Conservation (phyloP, 2,113 vertebrate species). For the Sinocyclocheilus anshuiensis region DNA sequence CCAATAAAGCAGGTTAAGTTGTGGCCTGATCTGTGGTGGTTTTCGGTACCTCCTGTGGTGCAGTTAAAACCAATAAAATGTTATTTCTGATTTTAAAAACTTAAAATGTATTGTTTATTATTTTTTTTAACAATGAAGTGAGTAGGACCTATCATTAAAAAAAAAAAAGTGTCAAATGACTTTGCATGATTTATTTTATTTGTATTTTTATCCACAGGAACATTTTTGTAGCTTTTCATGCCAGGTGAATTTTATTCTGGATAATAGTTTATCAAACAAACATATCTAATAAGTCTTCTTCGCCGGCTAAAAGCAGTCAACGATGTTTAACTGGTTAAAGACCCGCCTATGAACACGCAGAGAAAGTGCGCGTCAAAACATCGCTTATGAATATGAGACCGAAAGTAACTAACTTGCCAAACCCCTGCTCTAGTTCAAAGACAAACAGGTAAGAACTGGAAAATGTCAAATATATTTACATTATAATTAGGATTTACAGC, state of each 20-base stretch:
- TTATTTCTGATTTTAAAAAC: neutral
- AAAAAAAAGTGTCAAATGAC: no score
- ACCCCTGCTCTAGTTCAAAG: neutral
- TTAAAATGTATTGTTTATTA: neutral
- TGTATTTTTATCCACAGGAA: neutral
- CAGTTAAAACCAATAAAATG: neutral
- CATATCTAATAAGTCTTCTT: neutral
- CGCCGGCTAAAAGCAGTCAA: neutral
- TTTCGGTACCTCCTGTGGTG: no score
- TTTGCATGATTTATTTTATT: neutral
- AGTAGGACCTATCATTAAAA: no score
- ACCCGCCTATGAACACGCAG: no score
- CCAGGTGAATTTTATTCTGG: neutral
- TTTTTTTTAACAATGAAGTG: neutral
- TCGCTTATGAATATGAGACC: neutral
- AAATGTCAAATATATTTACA: neutral
- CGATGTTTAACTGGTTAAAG: neutral
- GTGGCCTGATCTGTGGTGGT: no score
- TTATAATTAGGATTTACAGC: no score
- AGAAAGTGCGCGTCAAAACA: neutral
- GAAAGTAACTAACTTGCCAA: neutral
- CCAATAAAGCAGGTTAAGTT: neutral
- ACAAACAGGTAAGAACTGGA: neutral
- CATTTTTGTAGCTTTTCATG: neutral
- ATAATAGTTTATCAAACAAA: neutral